Base-by-base conservation (phyloP, 2,113 vertebrate genomes). In the Plestiodon gilberti region DNA sequence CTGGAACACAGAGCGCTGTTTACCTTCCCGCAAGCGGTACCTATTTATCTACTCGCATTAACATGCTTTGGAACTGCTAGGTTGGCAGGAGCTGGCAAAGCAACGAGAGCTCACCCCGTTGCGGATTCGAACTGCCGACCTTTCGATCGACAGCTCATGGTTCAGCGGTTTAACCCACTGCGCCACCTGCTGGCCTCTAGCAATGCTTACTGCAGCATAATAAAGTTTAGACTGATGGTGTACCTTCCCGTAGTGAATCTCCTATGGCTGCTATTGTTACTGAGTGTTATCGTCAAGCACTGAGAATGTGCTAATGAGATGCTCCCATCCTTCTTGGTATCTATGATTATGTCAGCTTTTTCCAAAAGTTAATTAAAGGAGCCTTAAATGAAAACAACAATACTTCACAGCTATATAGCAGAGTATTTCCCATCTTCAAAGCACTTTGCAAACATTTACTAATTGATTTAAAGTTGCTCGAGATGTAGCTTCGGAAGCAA, bases 391-490 rank as follows among this genome's bases (percentile, higher is more conserved):
- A 78, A 83, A 88, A 90, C 90, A 89, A 92, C 88, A 82, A 40
- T 91, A 87, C 84, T 87, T 91, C 55, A 64, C 43, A 5, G 0
- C 81, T 92, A 92, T 91, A 61, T 93, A 73, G 55, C 55, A 35
- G n/a, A 90, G 82, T 77, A 33, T 87, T 84, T 74, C n/a, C n/a
- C n/a, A 64, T 76, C 59, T 93, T 88, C 79, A 91, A 91, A 90
- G 78, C 79, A 78, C 89, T 90, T 94, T 94, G 83, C 89, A 95
- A 94, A 94, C 87, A 48, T 91, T 73, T 92, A 84, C 84, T 93
- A 93, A 94, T 92, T 94, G 91, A 92, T 93, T 83, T 83, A 90
- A 90, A 92, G 79, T 86, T 90, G 70, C 91, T 92, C 93, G 84
- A 87, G 77, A 84, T 86, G 88, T 8, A 79, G 67, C 59, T 92